These are phyloP conservation scores for Arbacia lixula DNA, from an alignment of 53 echinoderm and acorn worm genomes.

Conservation along the genomic window DNA sequence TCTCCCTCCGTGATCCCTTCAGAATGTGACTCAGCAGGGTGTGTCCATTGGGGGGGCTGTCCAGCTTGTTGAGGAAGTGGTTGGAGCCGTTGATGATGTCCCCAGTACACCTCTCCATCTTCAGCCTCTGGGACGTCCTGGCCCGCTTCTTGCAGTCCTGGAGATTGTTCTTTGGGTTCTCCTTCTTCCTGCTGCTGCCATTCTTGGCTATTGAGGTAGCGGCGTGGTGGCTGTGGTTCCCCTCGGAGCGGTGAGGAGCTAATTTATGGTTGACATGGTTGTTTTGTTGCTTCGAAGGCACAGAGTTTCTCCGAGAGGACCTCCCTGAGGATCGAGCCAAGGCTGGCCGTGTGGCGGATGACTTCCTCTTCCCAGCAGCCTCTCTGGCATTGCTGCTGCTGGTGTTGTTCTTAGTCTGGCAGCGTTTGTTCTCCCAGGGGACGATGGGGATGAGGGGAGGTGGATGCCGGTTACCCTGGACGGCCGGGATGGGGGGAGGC, in stretches of 20 bases:
- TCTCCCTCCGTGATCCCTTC: constrained; percentile 53
- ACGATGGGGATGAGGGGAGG: constrained; percentile 92
- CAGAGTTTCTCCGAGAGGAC: constrained; percentile 36
- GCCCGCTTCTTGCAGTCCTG: constrained; percentile 32
- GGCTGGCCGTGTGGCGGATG: not conserved
- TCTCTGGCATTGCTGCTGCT: constrained; percentile 20
- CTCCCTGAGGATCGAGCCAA: constrained; percentile 55
- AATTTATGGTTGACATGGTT: constrained; percentile 35
- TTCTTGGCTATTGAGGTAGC: constrained; percentile 67
- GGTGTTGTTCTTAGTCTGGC: constrained; percentile 43
- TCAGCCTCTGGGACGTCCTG: constrained; percentile 17
- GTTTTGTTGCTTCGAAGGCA: constrained; percentile 57
- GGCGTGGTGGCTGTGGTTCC: constrained; percentile 65
- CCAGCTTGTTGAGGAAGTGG: constrained; percentile 23
- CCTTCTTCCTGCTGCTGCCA: constrained; percentile 27
- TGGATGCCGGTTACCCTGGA: constrained; percentile 77
- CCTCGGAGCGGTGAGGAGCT: constrained; percentile 2
- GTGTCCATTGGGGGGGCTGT: constrained; percentile 25
- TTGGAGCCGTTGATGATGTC: constrained; percentile 23
- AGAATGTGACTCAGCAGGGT: constrained; percentile 46
- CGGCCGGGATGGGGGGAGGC: constrained; percentile 87
- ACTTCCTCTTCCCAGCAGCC: constrained; percentile 15
- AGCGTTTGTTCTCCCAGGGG: constrained; percentile 68
- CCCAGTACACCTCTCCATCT: not conserved
- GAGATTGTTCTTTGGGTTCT: constrained; percentile 53